These are phyloP conservation scores for Castor canadensis DNA, from an alignment of 2,113 vertebrate species.

Conservation along the genomic window DNA sequence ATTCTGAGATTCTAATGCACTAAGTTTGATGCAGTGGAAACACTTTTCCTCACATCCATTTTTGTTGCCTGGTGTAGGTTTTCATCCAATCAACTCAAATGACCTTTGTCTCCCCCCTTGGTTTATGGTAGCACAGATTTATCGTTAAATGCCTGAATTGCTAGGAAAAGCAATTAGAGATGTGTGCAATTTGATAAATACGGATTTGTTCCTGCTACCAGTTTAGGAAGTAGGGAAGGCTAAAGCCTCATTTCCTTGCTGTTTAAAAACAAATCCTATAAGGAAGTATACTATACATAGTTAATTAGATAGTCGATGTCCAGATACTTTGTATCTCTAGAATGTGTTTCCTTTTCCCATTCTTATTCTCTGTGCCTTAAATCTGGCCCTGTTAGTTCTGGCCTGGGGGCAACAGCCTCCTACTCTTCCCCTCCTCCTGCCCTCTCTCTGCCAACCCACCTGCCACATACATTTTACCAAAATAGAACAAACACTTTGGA, in stretches of 20 bases:
- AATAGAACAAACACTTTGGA: background rate
- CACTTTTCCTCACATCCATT: background rate
- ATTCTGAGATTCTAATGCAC: background rate
- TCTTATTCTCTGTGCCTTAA: background rate
- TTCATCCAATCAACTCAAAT: background rate
- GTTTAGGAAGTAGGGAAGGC: rapidly evolving
- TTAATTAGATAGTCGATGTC: background rate
- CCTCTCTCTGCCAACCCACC: background rate
- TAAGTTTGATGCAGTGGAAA: background rate
- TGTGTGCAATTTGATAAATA: background rate
- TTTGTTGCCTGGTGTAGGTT: background rate
- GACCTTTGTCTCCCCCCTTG: background rate
- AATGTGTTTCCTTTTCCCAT: background rate
- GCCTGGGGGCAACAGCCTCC: background rate
- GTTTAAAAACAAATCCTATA: background rate
- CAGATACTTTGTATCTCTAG: background rate
- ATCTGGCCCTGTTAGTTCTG: background rate
- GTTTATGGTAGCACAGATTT: background rate
- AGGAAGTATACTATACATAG: background rate
- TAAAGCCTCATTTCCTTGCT: background rate
- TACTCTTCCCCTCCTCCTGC: background rate
- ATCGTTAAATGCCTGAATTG: background rate
- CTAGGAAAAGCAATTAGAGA: background rate
- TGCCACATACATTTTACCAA: background rate
- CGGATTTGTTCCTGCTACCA: background rate